Percentiles rank a stretch among this genome's conserved stretches.
Conservation (phyloP, 2,888 invertebrate genomes). For the Bellardia pandia region DNA sequence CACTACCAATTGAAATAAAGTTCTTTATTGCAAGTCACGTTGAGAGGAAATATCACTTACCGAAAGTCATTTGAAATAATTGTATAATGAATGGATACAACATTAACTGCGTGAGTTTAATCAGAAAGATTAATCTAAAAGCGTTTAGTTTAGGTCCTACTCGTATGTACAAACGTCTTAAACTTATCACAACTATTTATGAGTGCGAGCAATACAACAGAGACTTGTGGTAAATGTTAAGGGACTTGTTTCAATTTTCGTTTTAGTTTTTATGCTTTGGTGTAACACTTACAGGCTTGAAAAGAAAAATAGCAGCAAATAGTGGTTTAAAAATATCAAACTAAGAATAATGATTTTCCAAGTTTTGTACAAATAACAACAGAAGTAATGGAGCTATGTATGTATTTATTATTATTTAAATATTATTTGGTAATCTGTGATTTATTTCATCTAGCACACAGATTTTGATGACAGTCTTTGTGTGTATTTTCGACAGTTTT, state of each 20-base stretch:
- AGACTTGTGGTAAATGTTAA: not conserved
- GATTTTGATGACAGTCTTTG: too few relatives aligned
- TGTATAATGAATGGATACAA: constrained; percentile 79
- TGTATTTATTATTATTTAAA: too few relatives aligned
- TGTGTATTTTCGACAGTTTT: too few relatives aligned
- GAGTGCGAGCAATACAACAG: not conserved
- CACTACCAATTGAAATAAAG: constrained; percentile 17
- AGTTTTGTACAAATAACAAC: too few relatives aligned
- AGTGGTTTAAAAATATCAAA: too few relatives aligned
- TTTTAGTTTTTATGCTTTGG: not conserved
- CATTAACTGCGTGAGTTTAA: constrained; percentile 70
- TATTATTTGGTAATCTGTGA: too few relatives aligned
- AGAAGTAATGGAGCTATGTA: too few relatives aligned
- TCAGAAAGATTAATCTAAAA: constrained; percentile 65
- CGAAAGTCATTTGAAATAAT: constrained; percentile 82
- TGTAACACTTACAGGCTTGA: not conserved
- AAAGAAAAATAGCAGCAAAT: constrained; percentile 1
- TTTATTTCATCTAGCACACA: too few relatives aligned
- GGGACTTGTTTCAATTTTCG: not conserved
- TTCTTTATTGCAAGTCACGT: constrained; percentile 25
- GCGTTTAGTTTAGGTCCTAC: constrained; percentile 38
- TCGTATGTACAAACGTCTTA: not conserved
- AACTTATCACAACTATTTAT: constrained; percentile 36
- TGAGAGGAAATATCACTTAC: constrained; percentile 79
- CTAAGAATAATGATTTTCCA: too few relatives aligned